Percentiles rank a stretch among this genome's conserved stretches.
These are phyloP conservation scores for Pangasius djambal DNA, from an alignment of 2,797 vertebrate genomes.

Conservation along the genomic window DNA sequence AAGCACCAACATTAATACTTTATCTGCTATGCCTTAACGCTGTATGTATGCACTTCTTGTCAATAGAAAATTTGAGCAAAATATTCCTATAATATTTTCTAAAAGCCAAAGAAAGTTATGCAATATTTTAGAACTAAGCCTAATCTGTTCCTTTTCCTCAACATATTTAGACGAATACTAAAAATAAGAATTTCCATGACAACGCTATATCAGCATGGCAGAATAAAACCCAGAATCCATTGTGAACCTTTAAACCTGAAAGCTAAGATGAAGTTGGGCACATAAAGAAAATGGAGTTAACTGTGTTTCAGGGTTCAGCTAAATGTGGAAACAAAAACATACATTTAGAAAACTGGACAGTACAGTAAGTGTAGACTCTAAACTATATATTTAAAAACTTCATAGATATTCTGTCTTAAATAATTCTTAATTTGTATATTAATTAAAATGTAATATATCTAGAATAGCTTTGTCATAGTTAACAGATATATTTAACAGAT, in stretches of 20 bases:
- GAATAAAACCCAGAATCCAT: background rate
- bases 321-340: background rate
- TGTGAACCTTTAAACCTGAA: background rate
- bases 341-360: background rate
- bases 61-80: background rate
- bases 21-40: background rate
- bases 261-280: background rate
- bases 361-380: background rate
- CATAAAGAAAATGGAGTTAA: background rate
- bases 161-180: slow-evolving; percentile 2
- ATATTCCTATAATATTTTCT: background rate
- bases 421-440: background rate
- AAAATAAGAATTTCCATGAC: slow-evolving; percentile 11
- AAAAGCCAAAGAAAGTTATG: background rate
- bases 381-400: background rate
- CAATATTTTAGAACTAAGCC: background rate
- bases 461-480: slow-evolving; percentile 2
- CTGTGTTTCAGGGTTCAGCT: background rate
- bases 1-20: background rate
- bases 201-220: background rate
- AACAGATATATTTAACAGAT: background rate
- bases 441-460: background rate
- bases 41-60: background rate
- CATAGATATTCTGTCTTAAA: slow-evolving; percentile 7
- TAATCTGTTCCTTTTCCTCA: background rate